phyloP scores from a whole-genome alignment of 2,113 vertebrate species.

The Egretta garzetta region DNA sequence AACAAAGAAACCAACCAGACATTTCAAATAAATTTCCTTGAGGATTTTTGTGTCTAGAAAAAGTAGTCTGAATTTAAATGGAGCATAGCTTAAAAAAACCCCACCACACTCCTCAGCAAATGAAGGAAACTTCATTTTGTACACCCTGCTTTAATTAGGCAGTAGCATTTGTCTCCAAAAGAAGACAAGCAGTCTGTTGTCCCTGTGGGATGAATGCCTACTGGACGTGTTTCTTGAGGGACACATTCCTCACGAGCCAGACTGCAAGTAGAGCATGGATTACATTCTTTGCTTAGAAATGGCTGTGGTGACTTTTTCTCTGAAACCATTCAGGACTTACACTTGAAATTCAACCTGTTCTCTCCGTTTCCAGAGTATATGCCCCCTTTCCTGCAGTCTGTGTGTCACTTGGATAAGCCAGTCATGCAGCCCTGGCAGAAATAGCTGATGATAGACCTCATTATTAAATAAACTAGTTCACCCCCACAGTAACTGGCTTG shows the following conservation, averaged over 20 bases:
- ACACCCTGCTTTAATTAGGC: neutral
- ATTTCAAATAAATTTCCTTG: constrained; percentile 17
- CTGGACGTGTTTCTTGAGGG: neutral
- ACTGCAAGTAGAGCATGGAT: neutral
- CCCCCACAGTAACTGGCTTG: neutral
- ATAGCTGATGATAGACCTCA: neutral
- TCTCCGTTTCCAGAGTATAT: neutral
- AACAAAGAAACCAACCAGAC: neutral
- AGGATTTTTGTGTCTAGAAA: constrained; percentile 18
- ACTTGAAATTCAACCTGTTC: neutral
- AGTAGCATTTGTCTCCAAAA: neutral
- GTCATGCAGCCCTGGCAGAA: neutral
- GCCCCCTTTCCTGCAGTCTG: neutral
- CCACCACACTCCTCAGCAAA: neutral
- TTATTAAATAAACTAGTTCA: neutral
- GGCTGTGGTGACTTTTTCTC: neutral
- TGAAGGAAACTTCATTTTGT: neutral
- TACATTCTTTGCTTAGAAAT: neutral
- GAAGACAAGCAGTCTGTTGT: neutral
- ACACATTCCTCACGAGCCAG: neutral
- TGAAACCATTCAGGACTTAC: neutral
- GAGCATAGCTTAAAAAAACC: neutral
- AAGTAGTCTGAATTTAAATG: neutral
- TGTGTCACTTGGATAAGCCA: neutral
- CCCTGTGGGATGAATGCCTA: neutral